Conservation (phyloP, 1,140 invertebrate species). For the Pseudachorutes palmiensis region DNA sequence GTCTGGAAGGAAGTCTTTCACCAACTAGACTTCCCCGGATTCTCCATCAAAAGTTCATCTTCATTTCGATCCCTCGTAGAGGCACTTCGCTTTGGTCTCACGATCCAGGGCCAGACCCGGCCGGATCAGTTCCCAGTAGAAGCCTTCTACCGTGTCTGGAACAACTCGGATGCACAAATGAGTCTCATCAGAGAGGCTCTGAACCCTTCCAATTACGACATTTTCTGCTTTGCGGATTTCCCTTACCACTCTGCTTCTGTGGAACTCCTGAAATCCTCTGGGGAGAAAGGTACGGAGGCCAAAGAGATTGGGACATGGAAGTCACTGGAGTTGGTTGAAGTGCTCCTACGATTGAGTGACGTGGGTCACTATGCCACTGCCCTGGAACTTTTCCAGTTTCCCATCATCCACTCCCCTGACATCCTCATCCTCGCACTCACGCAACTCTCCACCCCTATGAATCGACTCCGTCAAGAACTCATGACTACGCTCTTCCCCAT, state of each 20-base stretch:
- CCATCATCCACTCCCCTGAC: conserved; percentile 78
- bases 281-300: conserved; percentile 70
- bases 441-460: conserved; percentile 69
- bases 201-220: conserved; percentile 67
- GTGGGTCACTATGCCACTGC: conserved; percentile 69
- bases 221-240: conserved; percentile 90
- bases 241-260: conserved; percentile 73
- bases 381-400: conserved; percentile 85
- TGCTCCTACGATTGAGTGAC: conserved; percentile 76
- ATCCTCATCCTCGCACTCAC: conserved; percentile 68
- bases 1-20: conserved; percentile 87
- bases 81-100: conserved; percentile 67
- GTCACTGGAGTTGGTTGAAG: conserved; percentile 80
- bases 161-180: conserved; percentile 81
- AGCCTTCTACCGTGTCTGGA: conserved; percentile 80
- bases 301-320: conserved; percentile 87
- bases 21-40: conserved; percentile 83
- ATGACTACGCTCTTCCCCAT: conserved; percentile 76
- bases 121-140: conserved; percentile 77
- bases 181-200: conserved; percentile 77
- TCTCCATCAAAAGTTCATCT: conserved; percentile 75
- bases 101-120: conserved; percentile 57
- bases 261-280: conserved; percentile 82
- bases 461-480: conserved; percentile 70
- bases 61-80: conserved; percentile 72